phyloP scores from a whole-genome alignment of 2,888 invertebrate genomes.

The Eupeodes latifasciatus region DNA sequence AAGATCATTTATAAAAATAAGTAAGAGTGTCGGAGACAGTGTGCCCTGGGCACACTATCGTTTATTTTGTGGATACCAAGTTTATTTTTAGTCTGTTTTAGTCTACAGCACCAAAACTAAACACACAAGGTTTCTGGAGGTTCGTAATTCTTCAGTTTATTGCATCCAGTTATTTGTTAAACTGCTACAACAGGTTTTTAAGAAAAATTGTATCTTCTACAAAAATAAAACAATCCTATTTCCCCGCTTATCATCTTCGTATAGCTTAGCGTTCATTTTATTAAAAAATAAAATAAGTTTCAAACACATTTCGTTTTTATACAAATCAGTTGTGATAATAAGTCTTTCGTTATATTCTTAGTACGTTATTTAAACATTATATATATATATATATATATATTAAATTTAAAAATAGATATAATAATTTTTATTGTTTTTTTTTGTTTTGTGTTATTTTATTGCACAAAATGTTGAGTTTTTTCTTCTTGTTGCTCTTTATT shows the following conservation, averaged over 20 bases:
- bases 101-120: too few species aligned
- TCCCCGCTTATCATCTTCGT: slow-evolving; percentile 55
- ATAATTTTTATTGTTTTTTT: slow-evolving; percentile 55
- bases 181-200: too few species aligned
- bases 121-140: too few species aligned
- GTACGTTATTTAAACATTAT: slow-evolving; percentile 59
- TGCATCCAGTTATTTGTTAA: too few species aligned
- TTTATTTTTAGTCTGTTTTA: too few species aligned
- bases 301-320: slow-evolving; percentile 71
- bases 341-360: slow-evolving; percentile 74
- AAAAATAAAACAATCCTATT: slow-evolving; percentile 4
- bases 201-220: too few species aligned
- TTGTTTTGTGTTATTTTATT: slow-evolving; percentile 39
- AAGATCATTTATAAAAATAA: too few species aligned
- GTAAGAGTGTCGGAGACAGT: too few species aligned
- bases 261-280: slow-evolving; percentile 68
- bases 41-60: too few species aligned
- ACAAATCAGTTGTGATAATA: slow-evolving; percentile 74
- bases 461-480: slow-evolving; percentile 36
- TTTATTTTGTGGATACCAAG: too few species aligned
- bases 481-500: slow-evolving; percentile 3
- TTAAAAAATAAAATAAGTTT: slow-evolving; percentile 69
- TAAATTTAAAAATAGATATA: slow-evolving; percentile 63
- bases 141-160: too few species aligned
- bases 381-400: slow-evolving; percentile 50